Evolutionary conservation across 1,140 invertebrate species (phyloP), one percentile per base, ranked within the genome.

Genomic region (Phymorhynchus buccinoides): DNA sequence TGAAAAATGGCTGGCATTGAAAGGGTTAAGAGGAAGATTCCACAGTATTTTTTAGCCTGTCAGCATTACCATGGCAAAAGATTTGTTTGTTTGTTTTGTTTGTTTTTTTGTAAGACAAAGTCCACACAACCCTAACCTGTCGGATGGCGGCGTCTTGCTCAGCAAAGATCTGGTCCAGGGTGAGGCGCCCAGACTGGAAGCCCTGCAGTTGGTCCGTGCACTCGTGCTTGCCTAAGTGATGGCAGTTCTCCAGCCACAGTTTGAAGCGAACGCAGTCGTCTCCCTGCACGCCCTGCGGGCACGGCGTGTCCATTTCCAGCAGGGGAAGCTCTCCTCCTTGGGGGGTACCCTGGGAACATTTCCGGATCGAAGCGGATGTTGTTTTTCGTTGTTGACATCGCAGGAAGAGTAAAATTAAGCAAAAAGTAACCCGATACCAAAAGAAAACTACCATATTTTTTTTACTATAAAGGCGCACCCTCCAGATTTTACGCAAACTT

Each of bases 261-360:
- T 90, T 89, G 85, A 90, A 91, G 16, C 84, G 86, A 1, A 84
- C 89, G 85, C 89, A 90, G 39, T 90, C 89, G 16, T 88, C 88
- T 27, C 91, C 91, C 83, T 91, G 91, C 82, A 91, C 86, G 35
- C 91, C 91, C 83, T 91, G 91, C 0, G 91, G 88, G 56, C 88
- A 90, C 0, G 90, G 86, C 0, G 62, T 48, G 32, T 85, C 78
- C 3, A 86, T n/a, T 18, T 82, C 68, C 41, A 81, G 84, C 9
- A 87, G 48, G 16, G n/a, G 32, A 42, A 73, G 35, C 37, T 75
- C 48, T 16, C 83, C 82, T 86, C 86, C n/a, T n/a, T n/a, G n/a
- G n/a, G n/a, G 85, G 30, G 37, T 48, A 16, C 85, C 85, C 83
- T 84, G 84, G 80, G 6, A 56, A 30, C 48, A 12, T 22, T 52